Conservation (phyloP, 2,113 vertebrate genomes). For the Motacilla tschutschensis region DNA sequence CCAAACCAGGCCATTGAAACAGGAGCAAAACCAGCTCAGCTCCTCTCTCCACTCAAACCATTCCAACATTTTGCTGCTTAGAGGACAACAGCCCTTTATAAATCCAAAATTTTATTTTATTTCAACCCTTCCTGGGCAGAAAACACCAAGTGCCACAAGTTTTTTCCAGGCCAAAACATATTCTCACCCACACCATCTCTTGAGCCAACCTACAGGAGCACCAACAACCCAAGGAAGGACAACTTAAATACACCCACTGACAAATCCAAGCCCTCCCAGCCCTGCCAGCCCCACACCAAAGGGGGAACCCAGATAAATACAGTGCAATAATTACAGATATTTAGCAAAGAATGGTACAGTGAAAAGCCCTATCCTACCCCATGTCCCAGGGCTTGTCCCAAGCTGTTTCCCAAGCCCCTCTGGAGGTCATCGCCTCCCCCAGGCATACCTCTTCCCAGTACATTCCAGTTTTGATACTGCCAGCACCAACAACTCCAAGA, state of each 20-base stretch:
- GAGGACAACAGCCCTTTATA: background rate
- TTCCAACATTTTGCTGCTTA: background rate
- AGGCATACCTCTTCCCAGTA: background rate
- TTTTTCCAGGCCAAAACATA: background rate
- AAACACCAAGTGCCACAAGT: constrained; percentile 1
- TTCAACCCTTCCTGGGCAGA: background rate
- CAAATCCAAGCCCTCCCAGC: background rate
- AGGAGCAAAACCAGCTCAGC: background rate
- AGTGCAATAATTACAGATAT: constrained; percentile 46
- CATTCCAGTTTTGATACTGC: background rate
- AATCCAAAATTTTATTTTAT: background rate
- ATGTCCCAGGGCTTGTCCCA: accelerated
- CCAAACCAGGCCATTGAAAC: background rate
- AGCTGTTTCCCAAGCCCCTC: background rate
- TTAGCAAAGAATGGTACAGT: background rate
- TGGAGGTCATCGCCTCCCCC: background rate
- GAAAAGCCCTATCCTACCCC: background rate
- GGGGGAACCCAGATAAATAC: constrained; percentile 28
- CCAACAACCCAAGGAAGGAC: background rate
- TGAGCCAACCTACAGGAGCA: background rate
- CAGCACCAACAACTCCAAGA: background rate
- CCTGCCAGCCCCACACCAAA: accelerated
- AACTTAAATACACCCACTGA: background rate
- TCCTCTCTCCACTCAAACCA: background rate
- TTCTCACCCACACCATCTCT: background rate